Evolutionary conservation across 2,113 vertebrate genomes (phyloP).

Genomic region (Cyanoliseus patagonus): DNA sequence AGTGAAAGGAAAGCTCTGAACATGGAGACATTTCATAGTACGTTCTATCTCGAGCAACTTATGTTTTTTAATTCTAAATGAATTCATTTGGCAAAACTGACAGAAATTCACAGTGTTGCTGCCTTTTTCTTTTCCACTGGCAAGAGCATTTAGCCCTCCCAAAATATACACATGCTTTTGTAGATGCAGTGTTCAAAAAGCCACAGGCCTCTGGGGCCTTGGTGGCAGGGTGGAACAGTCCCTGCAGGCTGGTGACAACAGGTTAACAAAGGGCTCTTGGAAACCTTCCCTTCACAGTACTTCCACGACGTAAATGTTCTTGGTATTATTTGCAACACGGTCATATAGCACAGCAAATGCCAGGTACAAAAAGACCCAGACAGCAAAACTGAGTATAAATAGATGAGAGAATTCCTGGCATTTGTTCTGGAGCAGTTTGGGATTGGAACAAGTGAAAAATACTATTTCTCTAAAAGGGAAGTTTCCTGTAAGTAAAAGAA

Average conservation of each 20-base stretch:
- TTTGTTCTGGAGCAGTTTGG: conserved; percentile 38
- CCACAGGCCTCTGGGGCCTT: background rate
- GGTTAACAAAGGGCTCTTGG: background rate
- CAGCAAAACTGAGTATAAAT: conserved; percentile 35
- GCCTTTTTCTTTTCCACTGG: background rate
- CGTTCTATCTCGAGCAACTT: conserved; percentile 15
- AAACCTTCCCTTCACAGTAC: background rate
- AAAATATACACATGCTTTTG: background rate
- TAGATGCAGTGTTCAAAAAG: background rate
- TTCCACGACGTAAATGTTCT: conserved; percentile 27
- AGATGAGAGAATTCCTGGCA: conserved; percentile 65
- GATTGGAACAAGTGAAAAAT: conserved; percentile 49
- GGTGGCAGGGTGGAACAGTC: background rate
- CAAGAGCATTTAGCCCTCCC: background rate
- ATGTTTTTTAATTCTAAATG: conserved; percentile 9
- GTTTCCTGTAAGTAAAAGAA: conserved; percentile 34
- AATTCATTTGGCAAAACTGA: conserved; percentile 27
- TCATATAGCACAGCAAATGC: conserved; percentile 39
- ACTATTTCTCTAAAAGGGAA: background rate
- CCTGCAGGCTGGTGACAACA: background rate
- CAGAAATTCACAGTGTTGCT: background rate
- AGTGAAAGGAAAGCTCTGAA: conserved; percentile 26
- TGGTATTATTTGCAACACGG: background rate
- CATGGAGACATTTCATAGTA: conserved; percentile 1
- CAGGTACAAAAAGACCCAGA: conserved; percentile 53